Base-by-base conservation (phyloP, 2,888 invertebrate genomes). In the Drosophila flavopinicola region DNA sequence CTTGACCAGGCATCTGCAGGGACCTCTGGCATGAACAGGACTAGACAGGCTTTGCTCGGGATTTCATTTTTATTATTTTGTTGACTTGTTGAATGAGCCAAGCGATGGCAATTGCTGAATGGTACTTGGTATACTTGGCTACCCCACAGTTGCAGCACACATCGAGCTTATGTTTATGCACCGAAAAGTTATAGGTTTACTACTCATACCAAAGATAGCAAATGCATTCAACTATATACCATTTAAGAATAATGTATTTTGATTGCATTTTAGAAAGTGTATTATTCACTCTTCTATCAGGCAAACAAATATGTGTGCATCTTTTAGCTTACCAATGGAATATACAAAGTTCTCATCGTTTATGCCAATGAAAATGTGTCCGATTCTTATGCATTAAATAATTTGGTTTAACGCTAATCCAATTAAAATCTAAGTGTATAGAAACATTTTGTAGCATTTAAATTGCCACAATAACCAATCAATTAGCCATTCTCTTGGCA, bases 81-180 rank as follows among this genome's bases (percentile, higher is more conserved):
- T 80, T 86, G 79, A 80, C 79, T 80, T 80, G 79, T 80, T 80
- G 79, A 80, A 86, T 77, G 60, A 63, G 37, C 57, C 60, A 56
- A 49, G 59, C 52, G 60, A 47, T 59, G 61, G 57, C 83, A 67
- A 65, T 85, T 84, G 85, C 78, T 80, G 78, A 83, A 71, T 67
- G 53, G 56, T 45, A 53, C 83, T 85, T 66, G 51, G 13, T 42
- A n/a, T n/a, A n/a, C n/a, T n/a, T n/a, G n/a, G n/a, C n/a, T 49
- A 13, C n/a, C 6, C 23, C 17, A 13, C 17, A 20, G 7, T 6
- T 24, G 15, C 23, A 29, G 13, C 29, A n/a, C n/a, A n/a, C n/a
- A n/a, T n/a, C n/a, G n/a, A n/a, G n/a, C n/a, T n/a, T n/a, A n/a
- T n/a, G n/a, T n/a, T n/a, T n/a, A n/a, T n/a, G n/a, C n/a, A n/a